These are phyloP conservation scores for Ceratina australensis DNA, from an alignment of 1,140 invertebrate species.

Conservation along the genomic window DNA sequence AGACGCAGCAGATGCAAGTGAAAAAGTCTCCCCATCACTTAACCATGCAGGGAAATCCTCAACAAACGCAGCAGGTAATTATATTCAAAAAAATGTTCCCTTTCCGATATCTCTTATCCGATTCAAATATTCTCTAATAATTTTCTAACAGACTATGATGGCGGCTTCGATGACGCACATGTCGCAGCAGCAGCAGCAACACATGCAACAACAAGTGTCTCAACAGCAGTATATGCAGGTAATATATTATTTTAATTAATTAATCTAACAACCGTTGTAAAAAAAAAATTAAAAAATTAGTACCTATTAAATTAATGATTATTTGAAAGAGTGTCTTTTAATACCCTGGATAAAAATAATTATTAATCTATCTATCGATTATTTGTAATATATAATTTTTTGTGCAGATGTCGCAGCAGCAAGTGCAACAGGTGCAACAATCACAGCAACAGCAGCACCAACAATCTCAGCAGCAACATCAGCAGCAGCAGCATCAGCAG, in stretches of 20 bases:
- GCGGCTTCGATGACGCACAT: constrained; percentile 75
- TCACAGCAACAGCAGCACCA: constrained; percentile 62
- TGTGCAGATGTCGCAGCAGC: constrained; percentile 70
- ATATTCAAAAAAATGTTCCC: not conserved
- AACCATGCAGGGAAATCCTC: constrained; percentile 72
- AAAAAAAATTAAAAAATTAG: too few species aligned
- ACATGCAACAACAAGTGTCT: constrained; percentile 78
- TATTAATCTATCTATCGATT: too few species aligned
- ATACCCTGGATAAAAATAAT: too few species aligned
- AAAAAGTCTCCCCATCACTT: constrained; percentile 77
- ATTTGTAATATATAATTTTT: not conserved
- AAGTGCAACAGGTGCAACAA: constrained; percentile 62
- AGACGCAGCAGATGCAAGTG: constrained; percentile 71
- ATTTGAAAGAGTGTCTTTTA: too few species aligned
- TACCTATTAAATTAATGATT: too few species aligned
- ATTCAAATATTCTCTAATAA: not conserved
- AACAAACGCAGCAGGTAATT: constrained; percentile 51
- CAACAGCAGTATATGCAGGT: constrained; percentile 79
- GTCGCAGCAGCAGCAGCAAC: constrained; percentile 74
- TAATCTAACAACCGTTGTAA: too few species aligned
- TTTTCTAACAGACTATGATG: constrained; percentile 75
- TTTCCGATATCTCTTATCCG: not conserved
- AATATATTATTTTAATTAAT: too few species aligned
- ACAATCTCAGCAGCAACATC: constrained; percentile 35
- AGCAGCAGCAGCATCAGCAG: constrained; percentile 67